phyloP scores from a whole-genome alignment of 2,113 vertebrate genomes.

The Carlito syrichta region DNA sequence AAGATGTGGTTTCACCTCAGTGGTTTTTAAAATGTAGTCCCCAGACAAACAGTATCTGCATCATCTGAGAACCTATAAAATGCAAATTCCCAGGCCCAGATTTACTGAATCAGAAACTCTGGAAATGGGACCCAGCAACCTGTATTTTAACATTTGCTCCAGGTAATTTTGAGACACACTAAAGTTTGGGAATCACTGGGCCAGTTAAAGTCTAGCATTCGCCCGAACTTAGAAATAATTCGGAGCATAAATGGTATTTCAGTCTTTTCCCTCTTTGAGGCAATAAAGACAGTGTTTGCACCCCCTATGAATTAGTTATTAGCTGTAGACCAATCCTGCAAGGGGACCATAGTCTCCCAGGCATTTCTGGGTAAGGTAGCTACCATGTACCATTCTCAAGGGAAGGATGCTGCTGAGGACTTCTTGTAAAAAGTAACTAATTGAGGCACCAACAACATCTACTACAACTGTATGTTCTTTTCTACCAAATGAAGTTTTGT shows the following conservation, averaged over 20 bases:
- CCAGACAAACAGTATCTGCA: not conserved
- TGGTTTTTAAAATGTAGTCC: not conserved
- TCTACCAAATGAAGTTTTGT: not conserved
- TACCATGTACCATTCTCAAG: not conserved
- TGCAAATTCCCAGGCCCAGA: not conserved
- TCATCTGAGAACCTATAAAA: not conserved
- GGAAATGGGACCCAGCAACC: not conserved
- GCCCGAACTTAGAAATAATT: not conserved
- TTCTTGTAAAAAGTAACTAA: not conserved
- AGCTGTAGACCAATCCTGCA: not conserved
- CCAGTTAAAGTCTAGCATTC: not conserved
- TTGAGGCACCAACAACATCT: not conserved
- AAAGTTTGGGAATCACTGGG: not conserved
- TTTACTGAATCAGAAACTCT: not conserved
- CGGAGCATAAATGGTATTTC: not conserved
- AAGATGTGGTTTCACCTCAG: not conserved
- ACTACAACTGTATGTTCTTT: not conserved
- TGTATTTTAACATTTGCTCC: not conserved
- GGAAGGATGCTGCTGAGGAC: not conserved
- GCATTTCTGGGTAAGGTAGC: not conserved
- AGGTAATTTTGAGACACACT: not conserved
- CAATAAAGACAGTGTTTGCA: fast-evolving
- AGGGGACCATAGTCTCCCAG: fast-evolving
- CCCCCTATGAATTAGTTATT: not conserved
- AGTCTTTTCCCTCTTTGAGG: not conserved